Evolutionary conservation across 2,797 vertebrate genomes (phyloP), one percentile per base, ranked within the genome.

Genomic region (Diceros bicornis): DNA sequence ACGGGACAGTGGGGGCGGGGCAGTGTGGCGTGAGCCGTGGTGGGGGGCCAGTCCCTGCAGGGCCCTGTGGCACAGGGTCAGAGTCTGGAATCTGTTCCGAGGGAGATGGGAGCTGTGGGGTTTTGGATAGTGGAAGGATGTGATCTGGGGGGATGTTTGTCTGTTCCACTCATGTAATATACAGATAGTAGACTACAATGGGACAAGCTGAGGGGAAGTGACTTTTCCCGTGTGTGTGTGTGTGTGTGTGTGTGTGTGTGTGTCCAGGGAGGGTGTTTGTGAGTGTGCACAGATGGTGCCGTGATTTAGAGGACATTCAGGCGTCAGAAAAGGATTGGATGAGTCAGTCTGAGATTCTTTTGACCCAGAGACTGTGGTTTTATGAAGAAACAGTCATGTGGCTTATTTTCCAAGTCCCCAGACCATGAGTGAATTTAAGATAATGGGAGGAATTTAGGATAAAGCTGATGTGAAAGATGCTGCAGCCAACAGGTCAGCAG

Each of bases 401-500:
- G n/a, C 81, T 87, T 44, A 41, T 68, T 59, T 68, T 57, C 68
- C 21, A 21, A 32, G 37, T 41, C 52, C 44, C 32, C 18, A 13
- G 77, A 44, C 21, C 2, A 0, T 1, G 32, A 64, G 37, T 0
- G 25, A 11, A 34, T 34, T n/a, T 7, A 18, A 81, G 64, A n/a
- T 7, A 3, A 27, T 0, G 20, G 59, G 74, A 57, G n/a, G 44
- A 14, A 32, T 18, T 27, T 4, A 64, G 74, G 68, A 32, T 21
- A 61, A n/a, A 8, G 61, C 68, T 21, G 23, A 1, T 4, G 17
- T n/a, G 72, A 47, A 55, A 21, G 41, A 7, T 1, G n/a, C 61
- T 6, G 0, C 4, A 0, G n/a, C 0, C 0, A 4, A 2, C 9
- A 16, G 20, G 29, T 68, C 18, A n/a, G 84, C 47, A 21, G 74